phyloP scores from a whole-genome alignment of 2,888 invertebrate genomes.

The Trilocha varians region DNA sequence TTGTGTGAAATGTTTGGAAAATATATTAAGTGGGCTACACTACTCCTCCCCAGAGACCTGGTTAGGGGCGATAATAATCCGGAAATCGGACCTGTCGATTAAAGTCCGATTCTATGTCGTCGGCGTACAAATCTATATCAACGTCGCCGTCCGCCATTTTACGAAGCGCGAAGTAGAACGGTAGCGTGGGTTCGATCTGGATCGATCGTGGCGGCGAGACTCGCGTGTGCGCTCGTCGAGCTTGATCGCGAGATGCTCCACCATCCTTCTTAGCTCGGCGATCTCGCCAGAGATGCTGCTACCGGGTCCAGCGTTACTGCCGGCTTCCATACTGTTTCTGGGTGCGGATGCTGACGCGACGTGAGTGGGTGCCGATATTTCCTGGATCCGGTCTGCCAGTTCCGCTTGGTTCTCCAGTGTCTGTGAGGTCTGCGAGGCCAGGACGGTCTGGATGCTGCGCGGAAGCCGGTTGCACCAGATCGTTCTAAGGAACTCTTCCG shows the following conservation, averaged over 20 bases:
- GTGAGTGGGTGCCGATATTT: conserved; percentile 4
- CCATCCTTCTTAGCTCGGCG: background rate
- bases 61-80: too few species aligned
- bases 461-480: conserved; percentile 5
- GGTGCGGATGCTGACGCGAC: background rate
- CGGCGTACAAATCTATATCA: conserved; percentile 97
- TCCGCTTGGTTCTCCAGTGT: conserved; percentile 9
- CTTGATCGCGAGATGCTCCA: conserved; percentile 2
- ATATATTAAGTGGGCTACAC: too few species aligned
- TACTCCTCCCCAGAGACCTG: too few species aligned
- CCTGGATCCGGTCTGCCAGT: conserved; percentile 10
- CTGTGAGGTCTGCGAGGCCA: conserved; percentile 8
- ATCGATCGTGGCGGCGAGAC: background rate
- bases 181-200: background rate
- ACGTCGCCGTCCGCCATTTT: conserved; percentile 94
- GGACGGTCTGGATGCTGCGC: too few species aligned
- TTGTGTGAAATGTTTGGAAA: too few species aligned
- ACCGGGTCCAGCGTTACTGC: too few species aligned
- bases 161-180: conserved; percentile 17
- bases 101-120: conserved; percentile 96
- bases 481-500: too few species aligned
- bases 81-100: too few species aligned
- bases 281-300: background rate
- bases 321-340: too few species aligned
- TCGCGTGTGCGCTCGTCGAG: conserved; percentile 3